Conservation (phyloP, 2,888 invertebrate species). For the Pandemis cinnamomeana region DNA sequence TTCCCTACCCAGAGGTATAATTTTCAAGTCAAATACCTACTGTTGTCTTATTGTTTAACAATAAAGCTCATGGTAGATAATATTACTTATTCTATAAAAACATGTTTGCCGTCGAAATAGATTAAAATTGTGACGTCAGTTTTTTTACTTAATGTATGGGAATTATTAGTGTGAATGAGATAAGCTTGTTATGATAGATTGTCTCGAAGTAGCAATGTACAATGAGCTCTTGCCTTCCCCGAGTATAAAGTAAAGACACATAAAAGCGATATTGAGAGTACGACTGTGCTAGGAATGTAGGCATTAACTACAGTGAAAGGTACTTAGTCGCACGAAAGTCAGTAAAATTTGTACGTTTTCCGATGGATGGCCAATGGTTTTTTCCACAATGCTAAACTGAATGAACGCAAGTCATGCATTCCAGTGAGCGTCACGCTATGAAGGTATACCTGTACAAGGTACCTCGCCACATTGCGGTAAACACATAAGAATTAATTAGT, state of each 20-base stretch:
- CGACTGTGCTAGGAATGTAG: background rate
- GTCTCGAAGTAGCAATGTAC: background rate
- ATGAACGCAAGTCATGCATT: slow-evolving; percentile 8
- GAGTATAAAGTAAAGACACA: background rate
- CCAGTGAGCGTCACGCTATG: background rate
- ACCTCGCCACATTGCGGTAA: too few relatives aligned
- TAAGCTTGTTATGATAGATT: slow-evolving; percentile 14
- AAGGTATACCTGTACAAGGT: background rate
- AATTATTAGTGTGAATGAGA: background rate
- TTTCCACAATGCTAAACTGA: background rate
- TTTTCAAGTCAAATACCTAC: background rate
- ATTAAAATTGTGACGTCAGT: background rate
- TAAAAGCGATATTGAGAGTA: background rate
- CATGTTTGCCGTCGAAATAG: slow-evolving; percentile 2
- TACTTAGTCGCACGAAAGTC: background rate
- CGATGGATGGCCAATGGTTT: background rate
- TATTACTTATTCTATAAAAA: background rate
- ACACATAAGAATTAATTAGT: background rate
- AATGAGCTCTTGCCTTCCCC: background rate
- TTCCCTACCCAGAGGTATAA: background rate
- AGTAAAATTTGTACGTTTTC: slow-evolving; percentile 1
- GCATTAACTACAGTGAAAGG: background rate
- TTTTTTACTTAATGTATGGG: background rate
- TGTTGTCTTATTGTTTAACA: background rate
- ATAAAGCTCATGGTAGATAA: background rate